phyloP scores from a whole-genome alignment of 2,113 vertebrate species.

The Labrus mixtus region DNA sequence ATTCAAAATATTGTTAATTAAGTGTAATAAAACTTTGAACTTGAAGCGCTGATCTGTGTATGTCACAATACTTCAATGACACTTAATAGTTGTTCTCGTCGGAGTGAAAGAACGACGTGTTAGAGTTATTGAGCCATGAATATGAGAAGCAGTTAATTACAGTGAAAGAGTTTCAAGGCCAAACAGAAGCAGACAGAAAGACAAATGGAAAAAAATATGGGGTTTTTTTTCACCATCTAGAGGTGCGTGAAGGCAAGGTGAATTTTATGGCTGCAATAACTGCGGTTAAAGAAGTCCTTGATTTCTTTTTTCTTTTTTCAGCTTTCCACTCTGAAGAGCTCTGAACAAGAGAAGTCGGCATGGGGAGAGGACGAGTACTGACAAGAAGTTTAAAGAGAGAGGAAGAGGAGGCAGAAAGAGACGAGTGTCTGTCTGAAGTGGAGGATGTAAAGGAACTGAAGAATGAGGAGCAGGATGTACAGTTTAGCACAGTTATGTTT shows the following conservation, averaged over 20 bases:
- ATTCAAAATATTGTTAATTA: conserved; percentile 25
- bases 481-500: conserved; percentile 18
- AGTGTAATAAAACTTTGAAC: conserved; percentile 27
- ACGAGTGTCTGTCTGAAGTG: background rate
- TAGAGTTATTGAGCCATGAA: background rate
- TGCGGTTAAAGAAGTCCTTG: background rate
- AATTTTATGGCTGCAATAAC: background rate
- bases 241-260: background rate
- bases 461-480: background rate
- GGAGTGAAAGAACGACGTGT: background rate
- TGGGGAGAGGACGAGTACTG: background rate
- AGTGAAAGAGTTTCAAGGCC: conserved; percentile 12
- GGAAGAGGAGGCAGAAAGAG: conserved; percentile 2
- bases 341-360: conserved; percentile 32
- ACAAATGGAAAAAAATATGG: background rate
- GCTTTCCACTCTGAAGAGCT: conserved; percentile 75
- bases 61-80: conserved; percentile 3
- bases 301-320: conserved; percentile 36
- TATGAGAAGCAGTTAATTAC: background rate
- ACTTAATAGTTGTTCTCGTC: conserved; percentile 14
- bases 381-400: background rate
- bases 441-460: background rate
- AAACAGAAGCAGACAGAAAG: background rate
- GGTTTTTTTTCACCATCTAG: background rate
- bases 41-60: background rate